These are phyloP conservation scores for Axis porcinus DNA, from an alignment of 2,113 vertebrate genomes.

Conservation along the genomic window DNA sequence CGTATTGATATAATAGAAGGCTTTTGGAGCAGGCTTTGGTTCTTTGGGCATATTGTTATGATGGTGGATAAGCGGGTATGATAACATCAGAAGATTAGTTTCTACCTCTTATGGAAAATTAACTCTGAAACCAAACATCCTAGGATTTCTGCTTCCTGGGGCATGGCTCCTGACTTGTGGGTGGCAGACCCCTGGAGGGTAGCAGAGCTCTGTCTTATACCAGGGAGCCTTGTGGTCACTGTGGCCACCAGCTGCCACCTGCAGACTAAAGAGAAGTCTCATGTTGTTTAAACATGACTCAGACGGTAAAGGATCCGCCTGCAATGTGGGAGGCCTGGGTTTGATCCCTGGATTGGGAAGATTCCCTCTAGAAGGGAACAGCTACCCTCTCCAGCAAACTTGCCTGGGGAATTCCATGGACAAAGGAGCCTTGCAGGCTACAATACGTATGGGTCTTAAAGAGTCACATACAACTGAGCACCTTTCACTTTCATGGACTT, in stretches of 20 bases:
- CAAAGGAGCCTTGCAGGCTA: not conserved
- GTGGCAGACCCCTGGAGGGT: not conserved
- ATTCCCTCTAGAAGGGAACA: not conserved
- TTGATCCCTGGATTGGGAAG: not conserved
- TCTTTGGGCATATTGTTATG: not conserved
- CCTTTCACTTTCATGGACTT: not conserved
- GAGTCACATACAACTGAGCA: not conserved
- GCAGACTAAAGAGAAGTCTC: not conserved
- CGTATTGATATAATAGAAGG: accelerated
- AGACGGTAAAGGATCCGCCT: not conserved
- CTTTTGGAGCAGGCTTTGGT: not conserved
- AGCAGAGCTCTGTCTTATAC: not conserved
- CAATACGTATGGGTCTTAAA: not conserved
- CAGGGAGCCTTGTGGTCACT: not conserved
- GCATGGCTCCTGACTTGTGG: not conserved
- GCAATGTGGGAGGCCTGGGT: not conserved
- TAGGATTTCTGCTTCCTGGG: slow-evolving; percentile 5
- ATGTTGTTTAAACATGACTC: not conserved
- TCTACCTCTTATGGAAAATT: slow-evolving; percentile 3
- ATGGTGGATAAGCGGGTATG: not conserved
- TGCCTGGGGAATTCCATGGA: not conserved
- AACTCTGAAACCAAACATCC: not conserved
- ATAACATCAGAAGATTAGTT: not conserved
- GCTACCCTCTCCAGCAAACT: accelerated
- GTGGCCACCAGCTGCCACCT: not conserved